Evolutionary conservation across 2,797 vertebrate species (phyloP).

Genomic region (Podargus strigoides): DNA sequence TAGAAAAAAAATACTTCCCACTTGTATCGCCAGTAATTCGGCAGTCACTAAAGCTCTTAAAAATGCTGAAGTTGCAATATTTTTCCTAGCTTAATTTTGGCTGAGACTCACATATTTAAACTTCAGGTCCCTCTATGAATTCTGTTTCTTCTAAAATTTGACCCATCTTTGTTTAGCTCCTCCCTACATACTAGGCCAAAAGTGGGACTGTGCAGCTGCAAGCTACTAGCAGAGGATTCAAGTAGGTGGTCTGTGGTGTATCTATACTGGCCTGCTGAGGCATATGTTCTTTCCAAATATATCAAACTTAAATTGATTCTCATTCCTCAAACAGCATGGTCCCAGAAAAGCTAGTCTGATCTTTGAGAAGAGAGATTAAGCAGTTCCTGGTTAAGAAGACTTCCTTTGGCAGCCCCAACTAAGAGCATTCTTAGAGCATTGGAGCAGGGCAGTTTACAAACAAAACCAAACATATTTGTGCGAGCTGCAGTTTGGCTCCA

Average conservation of each 20-base stretch:
- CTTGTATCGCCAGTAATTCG: not conserved
- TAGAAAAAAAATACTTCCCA: not conserved
- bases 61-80: not conserved
- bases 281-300: not conserved
- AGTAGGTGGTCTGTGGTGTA: not conserved
- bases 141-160: not conserved
- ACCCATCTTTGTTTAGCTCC: not conserved
- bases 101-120: not conserved
- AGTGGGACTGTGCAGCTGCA: not conserved
- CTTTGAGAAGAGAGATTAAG: not conserved
- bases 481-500: not conserved
- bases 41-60: not conserved
- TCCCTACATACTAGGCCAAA: not conserved
- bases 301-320: not conserved
- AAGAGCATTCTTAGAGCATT: not conserved
- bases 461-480: not conserved
- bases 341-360: not conserved
- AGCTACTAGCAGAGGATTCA: not conserved
- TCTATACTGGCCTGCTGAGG: not conserved
- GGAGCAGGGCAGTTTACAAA: not conserved
- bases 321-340: not conserved
- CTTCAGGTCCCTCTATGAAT: not conserved
- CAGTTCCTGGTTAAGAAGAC: not conserved
- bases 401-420: not conserved
- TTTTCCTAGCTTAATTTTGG: not conserved